phyloP scores from a whole-genome alignment of 2,113 vertebrate genomes.

The Himantopus leucocephalus region DNA sequence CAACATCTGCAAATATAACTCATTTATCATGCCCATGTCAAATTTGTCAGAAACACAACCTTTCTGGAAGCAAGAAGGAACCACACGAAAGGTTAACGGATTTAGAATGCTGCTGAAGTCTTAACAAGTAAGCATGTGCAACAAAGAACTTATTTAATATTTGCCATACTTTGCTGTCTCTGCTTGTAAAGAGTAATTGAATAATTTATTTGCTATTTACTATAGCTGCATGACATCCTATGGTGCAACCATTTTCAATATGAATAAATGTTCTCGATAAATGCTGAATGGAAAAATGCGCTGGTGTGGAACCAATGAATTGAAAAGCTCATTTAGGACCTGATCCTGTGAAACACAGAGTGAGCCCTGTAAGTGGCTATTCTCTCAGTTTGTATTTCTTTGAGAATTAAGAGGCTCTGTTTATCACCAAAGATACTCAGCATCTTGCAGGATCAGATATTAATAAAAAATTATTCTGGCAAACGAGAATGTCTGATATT shows the following conservation, averaged over 20 bases:
- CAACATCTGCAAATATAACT: conserved; percentile 60
- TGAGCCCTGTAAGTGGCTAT: neutral
- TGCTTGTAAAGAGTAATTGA: conserved; percentile 53
- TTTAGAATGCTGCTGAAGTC: conserved; percentile 67
- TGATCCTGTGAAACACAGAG: conserved; percentile 5
- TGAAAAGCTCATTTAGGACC: conserved; percentile 38
- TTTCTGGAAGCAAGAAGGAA: conserved; percentile 38
- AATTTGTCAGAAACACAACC: conserved; percentile 55
- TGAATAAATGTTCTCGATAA: conserved; percentile 33
- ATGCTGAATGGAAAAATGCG: neutral
- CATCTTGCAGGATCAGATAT: neutral
- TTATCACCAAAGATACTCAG: neutral
- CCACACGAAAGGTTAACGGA: conserved; percentile 65
- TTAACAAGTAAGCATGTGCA: conserved; percentile 21
- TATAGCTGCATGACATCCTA: neutral
- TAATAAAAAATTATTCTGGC: neutral
- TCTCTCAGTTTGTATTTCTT: neutral
- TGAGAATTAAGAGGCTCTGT: neutral
- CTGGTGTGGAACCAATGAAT: conserved; percentile 34
- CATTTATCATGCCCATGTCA: conserved; percentile 72
- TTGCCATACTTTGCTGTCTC: conserved; percentile 56
- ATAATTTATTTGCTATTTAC: conserved; percentile 60
- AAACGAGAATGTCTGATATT: neutral
- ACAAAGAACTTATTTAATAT: conserved; percentile 66
- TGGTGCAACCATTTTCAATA: neutral